phyloP scores from a whole-genome alignment of 2,888 invertebrate genomes.

The Pseudanteris insignis region DNA sequence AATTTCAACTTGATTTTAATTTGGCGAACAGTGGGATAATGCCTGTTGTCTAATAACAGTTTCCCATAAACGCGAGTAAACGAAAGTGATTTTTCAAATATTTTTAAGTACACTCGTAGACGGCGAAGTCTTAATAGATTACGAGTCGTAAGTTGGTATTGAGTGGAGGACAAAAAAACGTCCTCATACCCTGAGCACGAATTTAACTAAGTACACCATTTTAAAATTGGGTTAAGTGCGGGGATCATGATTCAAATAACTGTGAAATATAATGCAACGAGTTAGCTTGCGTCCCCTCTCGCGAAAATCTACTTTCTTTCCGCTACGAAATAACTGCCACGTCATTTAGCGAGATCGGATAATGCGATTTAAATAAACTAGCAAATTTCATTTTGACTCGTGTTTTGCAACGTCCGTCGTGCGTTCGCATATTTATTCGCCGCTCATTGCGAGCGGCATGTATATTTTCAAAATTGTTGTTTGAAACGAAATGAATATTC shows the following conservation, averaged over 20 bases:
- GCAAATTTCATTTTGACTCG: conserved; percentile 29
- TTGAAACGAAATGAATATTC: no score
- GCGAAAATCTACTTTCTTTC: conserved; percentile 26
- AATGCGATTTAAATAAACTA: conserved; percentile 37
- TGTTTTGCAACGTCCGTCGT: conserved; percentile 18
- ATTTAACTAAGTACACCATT: conserved; percentile 17
- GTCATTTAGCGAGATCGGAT: conserved; percentile 34
- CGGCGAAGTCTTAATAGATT: conserved; percentile 9
- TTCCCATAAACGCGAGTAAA: no score
- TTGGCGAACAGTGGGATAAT: no score
- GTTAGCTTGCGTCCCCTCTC: conserved; percentile 6
- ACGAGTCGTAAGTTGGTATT: conserved; percentile 15
- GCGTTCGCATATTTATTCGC: conserved; percentile 24
- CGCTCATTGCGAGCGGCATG: conserved; percentile 23
- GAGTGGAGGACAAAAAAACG: conserved; percentile 38
- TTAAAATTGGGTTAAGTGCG: conserved; percentile 55
- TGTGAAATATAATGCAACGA: conserved; percentile 29
- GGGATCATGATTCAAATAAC: conserved; percentile 26
- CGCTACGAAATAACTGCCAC: conserved; percentile 15
- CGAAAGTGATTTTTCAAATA: conserved; percentile 28
- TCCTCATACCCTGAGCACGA: conserved; percentile 32
- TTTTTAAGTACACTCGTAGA: conserved; percentile 22
- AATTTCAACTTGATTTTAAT: no score
- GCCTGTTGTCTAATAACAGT: no score
- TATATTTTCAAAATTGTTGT: conserved; percentile 21